Evolutionary conservation across 2,888 invertebrate genomes (phyloP), one percentile per base, ranked within the genome.

Genomic region (Chydorus sphaericus): DNA sequence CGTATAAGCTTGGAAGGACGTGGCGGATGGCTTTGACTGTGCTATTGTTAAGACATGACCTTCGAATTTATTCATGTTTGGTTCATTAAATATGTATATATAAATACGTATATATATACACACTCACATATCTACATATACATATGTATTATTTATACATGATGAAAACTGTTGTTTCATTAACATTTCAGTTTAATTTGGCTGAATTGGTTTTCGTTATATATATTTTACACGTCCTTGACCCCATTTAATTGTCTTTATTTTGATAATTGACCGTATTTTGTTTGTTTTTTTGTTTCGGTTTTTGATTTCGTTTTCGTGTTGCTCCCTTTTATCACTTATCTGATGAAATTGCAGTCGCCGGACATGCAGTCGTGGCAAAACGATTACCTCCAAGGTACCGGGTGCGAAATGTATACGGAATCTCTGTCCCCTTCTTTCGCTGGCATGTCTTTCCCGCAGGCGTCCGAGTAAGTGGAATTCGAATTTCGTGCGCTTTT

Each of bases 351-450:
- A 53, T 85, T 85, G 79, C 87, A 94, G 93, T 92, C 92, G 76
- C 91, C 92, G 76, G 91, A 92, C 78, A 94, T 92, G 76, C 93
- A 94, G 78, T 89, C 91, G 75, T 98, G 97, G 97, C 92, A 97
- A 85, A 97, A 96, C 81, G 97, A 98, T 84, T 98, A 98, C 80
- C 89, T 98, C 75, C 90, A 97, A 79, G 97, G 97, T 75, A 97
- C 97, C 71, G 97, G 97, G 76, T 97, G 97, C 84, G 97, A 98
- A 85, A 96, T 96, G 94, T 98, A 98, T 82, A 98, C 97, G 73
- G 97, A 98, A 82, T 93, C 93, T 75, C 82, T 98, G 77, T 94
- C 96, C 75, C 90, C 92, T 73, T 93, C 96, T 73, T 97, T 97
- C 82, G 92, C 92, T 75, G 93, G 94, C 78, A 93, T 97, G 90